These are phyloP conservation scores for Pyrocephalus nanus DNA, from an alignment of 2,797 vertebrate genomes.

Conservation along the genomic window DNA sequence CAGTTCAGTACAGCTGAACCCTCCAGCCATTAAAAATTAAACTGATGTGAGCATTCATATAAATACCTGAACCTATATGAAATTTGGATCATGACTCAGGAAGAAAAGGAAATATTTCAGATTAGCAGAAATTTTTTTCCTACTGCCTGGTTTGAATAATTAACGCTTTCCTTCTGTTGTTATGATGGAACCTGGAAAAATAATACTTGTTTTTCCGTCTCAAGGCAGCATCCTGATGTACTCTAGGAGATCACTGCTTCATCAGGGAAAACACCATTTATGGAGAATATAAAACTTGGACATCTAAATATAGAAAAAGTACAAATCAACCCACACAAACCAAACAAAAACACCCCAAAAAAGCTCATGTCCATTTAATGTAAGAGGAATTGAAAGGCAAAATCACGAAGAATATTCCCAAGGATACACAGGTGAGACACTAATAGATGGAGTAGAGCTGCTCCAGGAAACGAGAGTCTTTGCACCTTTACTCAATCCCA, in stretches of 20 bases:
- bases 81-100: neutral
- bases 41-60: neutral
- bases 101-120: neutral
- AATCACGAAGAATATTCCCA: neutral
- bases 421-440: accelerated
- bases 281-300: neutral
- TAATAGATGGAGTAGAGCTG: neutral
- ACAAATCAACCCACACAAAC: neutral
- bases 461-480: neutral
- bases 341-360: accelerated
- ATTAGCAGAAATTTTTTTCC: neutral
- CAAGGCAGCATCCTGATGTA: neutral
- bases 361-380: neutral
- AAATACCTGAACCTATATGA: neutral
- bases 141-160: neutral
- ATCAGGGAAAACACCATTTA: neutral
- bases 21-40: neutral
- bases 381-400: neutral
- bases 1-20: neutral
- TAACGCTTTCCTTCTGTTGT: neutral
- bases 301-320: neutral
- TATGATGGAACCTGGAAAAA: neutral
- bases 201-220: no score
- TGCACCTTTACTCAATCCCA: neutral
- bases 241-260: neutral